phyloP scores from a whole-genome alignment of 1,140 invertebrate species.

The Sitobion miscanthi region DNA sequence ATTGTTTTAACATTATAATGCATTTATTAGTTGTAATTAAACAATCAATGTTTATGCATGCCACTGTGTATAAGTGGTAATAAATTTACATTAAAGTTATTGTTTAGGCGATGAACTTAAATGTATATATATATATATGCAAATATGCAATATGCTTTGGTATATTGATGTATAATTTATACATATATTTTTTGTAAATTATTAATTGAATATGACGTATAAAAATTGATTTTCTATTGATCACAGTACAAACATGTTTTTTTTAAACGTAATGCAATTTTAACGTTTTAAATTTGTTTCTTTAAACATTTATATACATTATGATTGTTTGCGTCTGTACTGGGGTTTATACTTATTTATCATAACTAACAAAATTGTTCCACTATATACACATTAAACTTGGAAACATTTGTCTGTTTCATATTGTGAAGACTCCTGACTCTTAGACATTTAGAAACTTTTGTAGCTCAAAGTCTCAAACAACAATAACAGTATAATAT shows the following conservation, averaged over 20 bases:
- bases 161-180: not conserved
- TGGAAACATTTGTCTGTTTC: not conserved
- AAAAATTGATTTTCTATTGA: conserved; percentile 3
- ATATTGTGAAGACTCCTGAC: not conserved
- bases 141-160: not conserved
- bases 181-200: not conserved
- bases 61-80: not conserved
- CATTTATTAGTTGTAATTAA: conserved; percentile 12
- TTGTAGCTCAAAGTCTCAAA: not conserved
- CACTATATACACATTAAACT: not conserved
- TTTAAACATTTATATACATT: not conserved
- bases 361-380: not conserved
- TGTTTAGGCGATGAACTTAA: not conserved
- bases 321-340: not conserved
- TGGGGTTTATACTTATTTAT: not conserved
- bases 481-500: not conserved
- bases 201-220: not conserved
- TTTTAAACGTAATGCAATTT: not conserved
- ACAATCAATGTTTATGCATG: not conserved
- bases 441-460: not conserved
- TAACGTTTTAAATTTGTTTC: not conserved
- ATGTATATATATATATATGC: no score
- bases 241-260: not conserved
- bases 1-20: not conserved
- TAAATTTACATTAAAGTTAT: not conserved